These are phyloP conservation scores for Alosa alosa DNA, from an alignment of 2,113 vertebrate species.

Conservation along the genomic window DNA sequence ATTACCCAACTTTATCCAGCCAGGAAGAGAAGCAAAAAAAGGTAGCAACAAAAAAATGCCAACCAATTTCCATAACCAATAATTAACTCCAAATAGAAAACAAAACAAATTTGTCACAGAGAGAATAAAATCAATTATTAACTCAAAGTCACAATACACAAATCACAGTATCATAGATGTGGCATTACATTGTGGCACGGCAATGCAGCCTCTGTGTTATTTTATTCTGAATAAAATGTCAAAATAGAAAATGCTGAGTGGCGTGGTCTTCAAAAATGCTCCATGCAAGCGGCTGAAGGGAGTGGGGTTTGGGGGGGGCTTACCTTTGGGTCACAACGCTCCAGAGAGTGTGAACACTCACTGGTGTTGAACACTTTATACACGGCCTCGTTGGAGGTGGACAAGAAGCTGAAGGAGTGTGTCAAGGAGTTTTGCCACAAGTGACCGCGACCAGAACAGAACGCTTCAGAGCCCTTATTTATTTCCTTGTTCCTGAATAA, in stretches of 20 bases:
- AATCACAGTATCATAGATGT: too few species aligned
- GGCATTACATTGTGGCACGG: too few species aligned
- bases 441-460: background rate
- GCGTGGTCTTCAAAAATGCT: background rate
- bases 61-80: too few species aligned
- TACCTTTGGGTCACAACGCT: slow-evolving; percentile 83
- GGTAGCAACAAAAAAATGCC: too few species aligned
- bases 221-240: background rate
- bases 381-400: slow-evolving; percentile 86
- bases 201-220: too few species aligned
- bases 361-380: slow-evolving; percentile 85
- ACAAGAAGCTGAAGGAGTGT: slow-evolving; percentile 77
- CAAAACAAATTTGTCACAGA: too few species aligned
- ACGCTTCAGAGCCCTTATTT: background rate
- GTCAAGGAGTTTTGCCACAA: slow-evolving; percentile 64
- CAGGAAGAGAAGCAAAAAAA: too few species aligned
- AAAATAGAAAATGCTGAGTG: background rate
- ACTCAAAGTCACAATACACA: too few species aligned
- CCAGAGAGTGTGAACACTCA: slow-evolving; percentile 61
- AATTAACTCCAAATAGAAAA: too few species aligned
- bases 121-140: too few species aligned
- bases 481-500: background rate
- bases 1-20: too few species aligned
- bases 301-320: slow-evolving; percentile 13
- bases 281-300: background rate